Base-by-base conservation (phyloP, 2,113 vertebrate genomes). In the Stictonetta naevosa region DNA sequence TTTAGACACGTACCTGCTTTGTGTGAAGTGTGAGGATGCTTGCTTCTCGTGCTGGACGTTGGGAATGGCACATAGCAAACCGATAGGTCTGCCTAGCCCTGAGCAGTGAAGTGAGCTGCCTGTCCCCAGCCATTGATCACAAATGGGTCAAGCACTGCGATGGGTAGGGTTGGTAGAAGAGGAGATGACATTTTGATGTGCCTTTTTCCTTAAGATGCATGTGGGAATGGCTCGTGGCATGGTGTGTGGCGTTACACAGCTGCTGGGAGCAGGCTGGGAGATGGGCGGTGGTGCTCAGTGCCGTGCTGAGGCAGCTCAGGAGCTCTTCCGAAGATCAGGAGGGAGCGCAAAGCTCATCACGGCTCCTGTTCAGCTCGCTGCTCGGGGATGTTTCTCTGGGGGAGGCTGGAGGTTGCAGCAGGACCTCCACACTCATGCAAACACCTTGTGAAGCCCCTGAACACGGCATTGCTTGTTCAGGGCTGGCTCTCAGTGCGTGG, bases 321-420 rank as follows among this genome's bases (percentile, higher is more conserved):
- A 34, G 31, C 34, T 53, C 36, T 83, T 33, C 17, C 13, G 22
- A 52, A 71, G 58, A 9, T 42, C 13, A 55, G 63, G 42, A 64
- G 5, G 13, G 3, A 50, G 15, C 19, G 52, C 26, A 38, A 48
- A 50, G 56, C 13, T 5, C 21, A 17, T 80, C 33, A 13, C 0
- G 0, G 44, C 44, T 83, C 31, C 31, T 18, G 26, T 21, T 42
- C 31, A 21, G 58, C 53, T 36, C 26, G 2, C 31, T 21, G 19
- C 29, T 6, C 28, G 23, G 60, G 18, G 33, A 7, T 53, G 0
- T 56, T 78, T 33, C 46, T 68, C 33, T 31, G 53, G 31, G 11
- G 34, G 10, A 40, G 17, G 6, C 2, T n/a, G 48, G 48, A 4
- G 0, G 1, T n/a, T 36, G 40, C 26, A 10, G 0, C 13, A 46